phyloP scores from a whole-genome alignment of 2,113 vertebrate species.

The Microcebus jonahi region DNA sequence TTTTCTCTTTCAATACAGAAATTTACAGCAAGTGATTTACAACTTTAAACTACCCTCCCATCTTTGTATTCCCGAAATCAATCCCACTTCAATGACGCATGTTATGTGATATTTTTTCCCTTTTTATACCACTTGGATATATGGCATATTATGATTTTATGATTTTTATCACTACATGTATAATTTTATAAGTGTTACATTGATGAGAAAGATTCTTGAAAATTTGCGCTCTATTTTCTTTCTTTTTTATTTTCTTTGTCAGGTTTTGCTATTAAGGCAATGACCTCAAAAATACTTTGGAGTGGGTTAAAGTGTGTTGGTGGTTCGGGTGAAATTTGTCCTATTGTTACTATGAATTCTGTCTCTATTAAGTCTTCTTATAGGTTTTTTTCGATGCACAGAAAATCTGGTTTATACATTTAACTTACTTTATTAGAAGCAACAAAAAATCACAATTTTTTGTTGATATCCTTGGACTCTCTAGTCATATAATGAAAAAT shows the following conservation, averaged over 20 bases:
- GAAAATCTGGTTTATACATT: background rate
- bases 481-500: background rate
- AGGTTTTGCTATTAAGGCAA: background rate
- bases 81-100: background rate
- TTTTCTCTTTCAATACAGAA: background rate
- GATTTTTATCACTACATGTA: no score
- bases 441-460: background rate
- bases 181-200: background rate
- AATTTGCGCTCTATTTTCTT: no score
- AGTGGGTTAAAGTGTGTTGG: background rate
- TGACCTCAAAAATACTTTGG: background rate
- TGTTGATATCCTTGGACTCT: background rate
- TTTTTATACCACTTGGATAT: background rate
- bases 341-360: background rate
- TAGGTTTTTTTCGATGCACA: background rate
- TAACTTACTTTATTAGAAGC: background rate
- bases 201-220: background rate
- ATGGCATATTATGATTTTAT: background rate
- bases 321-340: background rate
- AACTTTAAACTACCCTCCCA: background rate
- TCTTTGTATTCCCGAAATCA: background rate
- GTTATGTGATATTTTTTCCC: background rate
- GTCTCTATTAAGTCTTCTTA: background rate
- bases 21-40: background rate
- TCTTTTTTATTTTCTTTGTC: background rate